Evolutionary conservation across 2,113 vertebrate species (phyloP).

Genomic region (Rhinopomastus cyanomelas): DNA sequence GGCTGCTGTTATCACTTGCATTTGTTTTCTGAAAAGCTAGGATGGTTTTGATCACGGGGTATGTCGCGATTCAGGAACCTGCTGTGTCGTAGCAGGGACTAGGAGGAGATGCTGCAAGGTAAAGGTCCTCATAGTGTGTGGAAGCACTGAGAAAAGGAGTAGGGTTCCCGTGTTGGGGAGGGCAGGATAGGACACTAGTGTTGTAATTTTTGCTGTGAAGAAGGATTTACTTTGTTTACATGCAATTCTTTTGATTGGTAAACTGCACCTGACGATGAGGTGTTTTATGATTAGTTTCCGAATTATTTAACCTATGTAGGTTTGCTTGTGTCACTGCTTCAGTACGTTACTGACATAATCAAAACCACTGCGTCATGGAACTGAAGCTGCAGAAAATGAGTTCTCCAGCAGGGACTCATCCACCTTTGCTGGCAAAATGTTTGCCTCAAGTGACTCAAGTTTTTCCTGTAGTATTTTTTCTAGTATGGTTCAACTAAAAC

Average conservation of each 20-base stretch:
- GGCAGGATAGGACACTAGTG: background rate
- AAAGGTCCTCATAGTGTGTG: accelerated
- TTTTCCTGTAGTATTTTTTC: background rate
- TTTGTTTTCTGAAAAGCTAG: background rate
- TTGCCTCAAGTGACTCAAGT: background rate
- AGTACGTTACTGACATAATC: background rate
- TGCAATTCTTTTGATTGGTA: background rate
- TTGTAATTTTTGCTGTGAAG: background rate
- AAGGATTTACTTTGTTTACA: background rate
- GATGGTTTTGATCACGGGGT: background rate
- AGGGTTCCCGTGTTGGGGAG: accelerated
- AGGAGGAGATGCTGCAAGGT: background rate
- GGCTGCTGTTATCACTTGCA: background rate
- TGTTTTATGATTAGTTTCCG: slow-evolving; percentile 22
- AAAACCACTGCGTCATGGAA: background rate
- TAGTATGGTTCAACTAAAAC: background rate
- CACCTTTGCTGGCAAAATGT: background rate
- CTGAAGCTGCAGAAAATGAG: slow-evolving; percentile 20
- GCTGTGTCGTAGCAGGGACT: background rate
- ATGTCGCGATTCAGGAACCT: background rate
- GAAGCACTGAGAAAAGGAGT: background rate
- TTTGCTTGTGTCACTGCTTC: slow-evolving; percentile 1
- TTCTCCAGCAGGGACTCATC: slow-evolving; percentile 16
- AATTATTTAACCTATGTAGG: background rate
- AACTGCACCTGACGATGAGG: background rate